Base-by-base conservation (phyloP, 2,888 invertebrate genomes). In the Hipparchia sbordonii region DNA sequence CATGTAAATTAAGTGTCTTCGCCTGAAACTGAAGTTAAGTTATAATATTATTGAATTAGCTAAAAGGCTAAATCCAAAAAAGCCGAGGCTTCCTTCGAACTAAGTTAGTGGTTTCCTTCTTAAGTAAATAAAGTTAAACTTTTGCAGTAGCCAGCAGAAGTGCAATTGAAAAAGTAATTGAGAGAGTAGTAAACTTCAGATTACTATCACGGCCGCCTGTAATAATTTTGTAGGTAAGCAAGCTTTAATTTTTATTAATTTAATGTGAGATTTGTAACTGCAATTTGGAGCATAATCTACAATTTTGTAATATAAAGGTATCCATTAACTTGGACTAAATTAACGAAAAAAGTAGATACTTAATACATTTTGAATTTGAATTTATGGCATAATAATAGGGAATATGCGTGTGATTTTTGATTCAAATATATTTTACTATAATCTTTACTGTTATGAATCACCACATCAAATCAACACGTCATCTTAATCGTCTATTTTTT, bases 111-210 rank as follows among this genome's bases (percentile, higher is more conserved):
- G 62, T 70, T 72, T 74, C 61, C 59, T 45, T 59, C 72, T 69
- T 57, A 56, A 67, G 67, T 70, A 62, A 72, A 70, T 72, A 72
- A 74, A 70, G 54, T 62, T 13, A 48, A 67, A 70, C 72, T 74
- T 72, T 72, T 51, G 48, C 71, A 74, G 74, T 54, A 74, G 63
- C 67, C 67, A 56, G 23, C 23, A 48, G 70, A 62, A 72, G 67
- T 72, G 59, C 67, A 70, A 67, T 74, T 72, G 72, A 70, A 67
- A 67, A 33, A 59, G 46, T 57, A 67, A 46, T 59, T 23, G 13
- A 63, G 33, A 61, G 69, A 68, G 71, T 67, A 48, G 59, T 72
- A 72, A 71, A 66, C 66, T 66, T 8, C 56, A 74, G 63, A 72
- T 72, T 74, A 72, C 71, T 65, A 60, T 54, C 56, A 51, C 54